Evolutionary conservation across 2,888 invertebrate genomes (phyloP).

Genomic region (Anaspis maculata): DNA sequence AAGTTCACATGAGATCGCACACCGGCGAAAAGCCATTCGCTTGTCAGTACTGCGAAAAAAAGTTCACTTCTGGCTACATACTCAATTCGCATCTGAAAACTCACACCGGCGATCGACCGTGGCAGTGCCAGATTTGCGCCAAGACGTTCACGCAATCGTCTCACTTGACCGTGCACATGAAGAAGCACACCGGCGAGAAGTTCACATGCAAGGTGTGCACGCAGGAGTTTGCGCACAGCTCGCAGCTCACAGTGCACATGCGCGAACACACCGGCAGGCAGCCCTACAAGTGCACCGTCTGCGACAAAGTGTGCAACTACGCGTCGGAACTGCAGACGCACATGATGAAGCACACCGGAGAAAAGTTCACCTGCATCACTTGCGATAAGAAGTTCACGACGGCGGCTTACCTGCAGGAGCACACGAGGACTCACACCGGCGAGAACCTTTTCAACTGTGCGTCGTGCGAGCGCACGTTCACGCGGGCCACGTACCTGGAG

Average conservation of each 20-base stretch:
- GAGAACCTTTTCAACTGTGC: constrained; percentile 12
- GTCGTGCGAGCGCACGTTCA: constrained; percentile 12
- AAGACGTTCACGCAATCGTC: constrained; percentile 51
- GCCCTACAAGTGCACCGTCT: constrained; percentile 31
- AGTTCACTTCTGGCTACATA: constrained; percentile 28
- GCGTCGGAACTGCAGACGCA: constrained; percentile 29
- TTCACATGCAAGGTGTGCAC: constrained; percentile 29
- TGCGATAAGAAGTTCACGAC: constrained; percentile 24
- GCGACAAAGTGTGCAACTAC: constrained; percentile 32
- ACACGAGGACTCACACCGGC: constrained; percentile 14
- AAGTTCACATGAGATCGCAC: constrained; percentile 39
- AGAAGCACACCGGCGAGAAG: constrained; percentile 47
- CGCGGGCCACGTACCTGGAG: constrained; percentile 11
- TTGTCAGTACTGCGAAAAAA: constrained; percentile 40
- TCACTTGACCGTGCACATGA: constrained; percentile 47
- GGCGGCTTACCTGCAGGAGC: constrained; percentile 22
- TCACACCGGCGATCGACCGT: constrained; percentile 52
- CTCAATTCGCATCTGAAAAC: constrained; percentile 49
- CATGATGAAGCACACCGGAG: constrained; percentile 31
- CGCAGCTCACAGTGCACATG: constrained; percentile 33
- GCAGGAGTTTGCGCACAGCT: constrained; percentile 32
- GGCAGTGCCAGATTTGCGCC: constrained; percentile 43
- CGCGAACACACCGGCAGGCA: constrained; percentile 35
- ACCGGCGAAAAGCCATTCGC: constrained; percentile 39
- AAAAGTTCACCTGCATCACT: constrained; percentile 28